Conservation (phyloP, 2,888 invertebrate species). For the Antheraea assamensis region DNA sequence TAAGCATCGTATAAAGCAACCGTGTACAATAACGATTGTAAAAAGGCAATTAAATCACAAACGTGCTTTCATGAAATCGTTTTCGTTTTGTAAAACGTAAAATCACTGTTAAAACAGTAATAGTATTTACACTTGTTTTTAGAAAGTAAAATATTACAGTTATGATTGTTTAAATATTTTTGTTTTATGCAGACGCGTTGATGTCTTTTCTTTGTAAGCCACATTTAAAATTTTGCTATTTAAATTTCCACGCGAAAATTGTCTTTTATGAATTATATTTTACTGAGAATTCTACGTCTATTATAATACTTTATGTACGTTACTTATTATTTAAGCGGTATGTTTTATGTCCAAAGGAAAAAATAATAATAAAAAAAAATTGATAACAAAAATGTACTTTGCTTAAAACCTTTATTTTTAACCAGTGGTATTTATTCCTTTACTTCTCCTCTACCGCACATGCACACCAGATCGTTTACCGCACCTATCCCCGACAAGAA, state of each 20-base stretch:
- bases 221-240: neutral
- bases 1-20: neutral
- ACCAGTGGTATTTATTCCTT: too few species aligned
- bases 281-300: neutral
- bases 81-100: neutral
- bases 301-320: neutral
- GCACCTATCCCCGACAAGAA: too few species aligned
- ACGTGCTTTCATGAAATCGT: neutral
- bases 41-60: neutral
- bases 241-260: neutral
- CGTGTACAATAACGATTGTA: neutral
- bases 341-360: too few species aligned
- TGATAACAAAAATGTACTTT: too few species aligned
- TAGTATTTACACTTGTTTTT: neutral
- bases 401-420: too few species aligned
- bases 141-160: constrained; percentile 3
- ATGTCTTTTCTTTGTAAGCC: neutral
- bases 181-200: neutral
- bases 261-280: neutral
- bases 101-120: neutral
- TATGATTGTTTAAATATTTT: neutral
- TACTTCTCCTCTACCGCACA: too few species aligned
- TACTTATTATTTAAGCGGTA: neutral
- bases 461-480: too few species aligned
- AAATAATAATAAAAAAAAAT: too few species aligned